A percentile compares a stretch with the other conserved stretches of the same genome.
Evolutionary conservation across 92 coral and sea anemone genomes (phyloP).

Genomic region (Isaurus tuberculatus): DNA sequence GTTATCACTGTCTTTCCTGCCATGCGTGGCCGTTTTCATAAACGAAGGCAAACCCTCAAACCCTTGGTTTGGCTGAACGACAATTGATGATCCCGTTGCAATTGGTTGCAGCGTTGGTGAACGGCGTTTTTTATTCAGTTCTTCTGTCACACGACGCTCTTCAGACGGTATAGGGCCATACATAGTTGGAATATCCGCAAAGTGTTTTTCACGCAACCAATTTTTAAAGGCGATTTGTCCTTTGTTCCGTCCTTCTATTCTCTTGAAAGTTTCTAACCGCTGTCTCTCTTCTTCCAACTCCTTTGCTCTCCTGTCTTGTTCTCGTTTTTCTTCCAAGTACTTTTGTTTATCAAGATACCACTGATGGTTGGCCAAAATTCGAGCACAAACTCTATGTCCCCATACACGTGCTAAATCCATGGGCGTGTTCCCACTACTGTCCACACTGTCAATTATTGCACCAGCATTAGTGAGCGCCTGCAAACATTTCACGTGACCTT

Average conservation of each 20-base stretch:
- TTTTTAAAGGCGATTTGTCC: conserved; percentile 83
- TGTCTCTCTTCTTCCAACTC: conserved; percentile 83
- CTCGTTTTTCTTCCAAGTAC: conserved; percentile 69
- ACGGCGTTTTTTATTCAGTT: conserved; percentile 63
- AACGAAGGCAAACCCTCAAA: conserved; percentile 55
- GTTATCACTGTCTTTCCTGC: conserved; percentile 67
- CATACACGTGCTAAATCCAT: conserved; percentile 92
- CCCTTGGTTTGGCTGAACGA: conserved; percentile 69
- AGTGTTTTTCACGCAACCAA: conserved; percentile 78
- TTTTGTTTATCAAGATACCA: conserved; percentile 93
- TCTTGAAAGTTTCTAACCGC: conserved; percentile 61
- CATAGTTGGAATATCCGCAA: conserved; percentile 84
- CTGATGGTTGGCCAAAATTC: conserved; percentile 86
- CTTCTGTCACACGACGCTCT: conserved; percentile 68
- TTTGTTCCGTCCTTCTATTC: conserved; percentile 75
- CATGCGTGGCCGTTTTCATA: conserved; percentile 29
- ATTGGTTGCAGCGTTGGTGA: conserved; percentile 61
- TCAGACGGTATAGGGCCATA: conserved; percentile 88
- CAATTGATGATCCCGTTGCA: conserved; percentile 72
- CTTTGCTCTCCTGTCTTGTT: conserved; percentile 63
- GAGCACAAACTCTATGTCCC: conserved; percentile 93
- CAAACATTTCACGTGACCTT: conserved; percentile 93
- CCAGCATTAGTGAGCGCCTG: conserved; percentile 78
- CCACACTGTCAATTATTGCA: conserved; percentile 73
- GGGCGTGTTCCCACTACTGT: conserved; percentile 85